A percentile compares a stretch with the other conserved stretches of the same genome.
Evolutionary conservation across 2,113 vertebrate species (phyloP).

Genomic region (Ellobius talpinus): DNA sequence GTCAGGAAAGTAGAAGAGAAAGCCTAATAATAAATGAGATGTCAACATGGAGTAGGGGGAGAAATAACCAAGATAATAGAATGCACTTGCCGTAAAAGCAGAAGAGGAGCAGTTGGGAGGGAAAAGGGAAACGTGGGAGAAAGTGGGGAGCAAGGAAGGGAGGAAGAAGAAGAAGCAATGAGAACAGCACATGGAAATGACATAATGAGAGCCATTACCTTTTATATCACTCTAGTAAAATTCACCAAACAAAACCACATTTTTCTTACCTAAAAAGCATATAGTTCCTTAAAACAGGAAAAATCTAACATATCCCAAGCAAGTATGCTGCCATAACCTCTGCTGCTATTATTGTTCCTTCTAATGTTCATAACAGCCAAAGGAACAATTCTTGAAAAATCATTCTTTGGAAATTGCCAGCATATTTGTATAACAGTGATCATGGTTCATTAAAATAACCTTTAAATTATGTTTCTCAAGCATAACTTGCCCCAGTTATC

Average conservation of each 20-base stretch:
- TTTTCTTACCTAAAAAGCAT: background rate
- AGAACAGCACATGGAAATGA: background rate
- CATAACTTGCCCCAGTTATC: background rate
- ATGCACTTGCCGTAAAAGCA: background rate
- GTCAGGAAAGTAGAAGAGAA: background rate
- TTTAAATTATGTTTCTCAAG: constrained; percentile 18
- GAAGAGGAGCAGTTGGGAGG: background rate
- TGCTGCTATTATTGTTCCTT: background rate
- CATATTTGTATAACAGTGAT: background rate
- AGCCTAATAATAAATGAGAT: background rate
- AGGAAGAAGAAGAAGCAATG: background rate
- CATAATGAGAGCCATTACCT: background rate
- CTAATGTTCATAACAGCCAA: background rate
- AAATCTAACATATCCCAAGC: background rate
- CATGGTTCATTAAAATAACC: background rate
- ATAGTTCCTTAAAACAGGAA: background rate
- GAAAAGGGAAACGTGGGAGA: background rate
- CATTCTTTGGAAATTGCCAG: background rate
- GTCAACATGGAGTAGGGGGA: no score
- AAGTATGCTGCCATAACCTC: background rate
- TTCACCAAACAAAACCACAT: background rate
- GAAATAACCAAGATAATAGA: background rate
- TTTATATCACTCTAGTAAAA: background rate
- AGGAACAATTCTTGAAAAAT: background rate
- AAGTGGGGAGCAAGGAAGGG: background rate